Percentiles rank a stretch among this genome's conserved stretches.
Evolutionary conservation across 2,888 invertebrate species (phyloP).

Genomic region (Drosophila greeni): DNA sequence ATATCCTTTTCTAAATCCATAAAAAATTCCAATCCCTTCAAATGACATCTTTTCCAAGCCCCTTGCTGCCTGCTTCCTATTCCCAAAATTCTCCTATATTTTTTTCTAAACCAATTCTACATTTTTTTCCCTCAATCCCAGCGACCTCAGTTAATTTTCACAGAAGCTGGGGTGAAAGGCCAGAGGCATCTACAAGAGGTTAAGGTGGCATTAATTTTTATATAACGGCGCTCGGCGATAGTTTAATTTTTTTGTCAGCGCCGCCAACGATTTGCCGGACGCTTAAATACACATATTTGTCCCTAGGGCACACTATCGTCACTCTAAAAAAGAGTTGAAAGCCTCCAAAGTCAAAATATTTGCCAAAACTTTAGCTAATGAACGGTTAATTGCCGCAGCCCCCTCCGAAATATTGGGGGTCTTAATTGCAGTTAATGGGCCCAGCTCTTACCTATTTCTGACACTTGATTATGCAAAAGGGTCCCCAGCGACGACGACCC

Average conservation of each 20-base stretch:
- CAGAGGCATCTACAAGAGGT: conserved; percentile 4
- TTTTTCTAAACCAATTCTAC: not conserved
- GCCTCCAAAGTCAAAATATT: conserved; percentile 41
- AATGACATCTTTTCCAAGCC: not conserved
- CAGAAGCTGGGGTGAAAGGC: conserved; percentile 18
- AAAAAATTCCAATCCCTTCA: not conserved
- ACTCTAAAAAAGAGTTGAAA: conserved; percentile 11
- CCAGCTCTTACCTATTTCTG: conserved; percentile 42
- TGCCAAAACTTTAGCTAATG: conserved; percentile 66
- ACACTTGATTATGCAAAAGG: conserved; percentile 69
- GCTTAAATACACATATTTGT: conserved; percentile 55
- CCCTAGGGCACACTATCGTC: conserved; percentile 17
- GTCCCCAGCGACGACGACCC: conserved; percentile 37
- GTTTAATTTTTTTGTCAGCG: conserved; percentile 24
- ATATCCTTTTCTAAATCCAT: not conserved
- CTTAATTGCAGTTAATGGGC: conserved; percentile 66
- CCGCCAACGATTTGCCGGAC: conserved; percentile 14
- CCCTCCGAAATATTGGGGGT: conserved; percentile 46
- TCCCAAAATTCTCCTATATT: not conserved
- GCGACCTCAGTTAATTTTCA: conserved; percentile 9
- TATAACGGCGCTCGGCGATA: conserved; percentile 60
- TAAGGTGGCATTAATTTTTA: conserved; percentile 49
- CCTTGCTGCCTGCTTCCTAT: not conserved
- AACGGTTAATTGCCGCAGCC: conserved; percentile 63
- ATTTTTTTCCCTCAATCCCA: not conserved